Percentiles rank a stretch among this genome's conserved stretches.
Evolutionary conservation across 1,140 invertebrate genomes (phyloP).

Genomic region (Dendroctonus valens): DNA sequence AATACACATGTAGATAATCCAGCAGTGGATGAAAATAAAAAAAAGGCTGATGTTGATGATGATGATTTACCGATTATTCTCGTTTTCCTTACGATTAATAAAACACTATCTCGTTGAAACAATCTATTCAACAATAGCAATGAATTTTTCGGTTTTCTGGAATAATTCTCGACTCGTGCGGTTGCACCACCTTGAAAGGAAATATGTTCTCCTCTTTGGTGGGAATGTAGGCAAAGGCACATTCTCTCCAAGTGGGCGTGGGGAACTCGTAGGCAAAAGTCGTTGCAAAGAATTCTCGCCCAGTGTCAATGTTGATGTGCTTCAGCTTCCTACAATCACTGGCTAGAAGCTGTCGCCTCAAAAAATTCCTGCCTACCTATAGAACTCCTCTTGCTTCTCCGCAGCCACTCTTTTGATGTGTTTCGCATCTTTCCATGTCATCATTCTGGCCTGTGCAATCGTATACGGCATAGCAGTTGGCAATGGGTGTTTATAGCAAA

Average conservation of each 20-base stretch:
- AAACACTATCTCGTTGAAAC: neutral
- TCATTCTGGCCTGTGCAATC: conserved; percentile 7
- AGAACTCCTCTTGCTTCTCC: conserved; percentile 12
- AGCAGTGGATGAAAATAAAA: too few relatives aligned
- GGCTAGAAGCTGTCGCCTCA: neutral
- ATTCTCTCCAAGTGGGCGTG: conserved; percentile 41
- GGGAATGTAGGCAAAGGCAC: conserved; percentile 45
- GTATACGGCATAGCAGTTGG: conserved; percentile 22
- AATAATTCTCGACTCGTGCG: conserved; percentile 9
- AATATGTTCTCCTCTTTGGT: conserved; percentile 41
- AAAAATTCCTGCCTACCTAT: conserved; percentile 12
- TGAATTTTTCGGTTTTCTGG: conserved; percentile 15
- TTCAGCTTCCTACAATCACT: conserved; percentile 31
- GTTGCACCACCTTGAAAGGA: conserved; percentile 18
- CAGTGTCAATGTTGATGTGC: conserved; percentile 36
- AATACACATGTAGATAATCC: too few relatives aligned
- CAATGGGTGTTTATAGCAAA: conserved; percentile 22
- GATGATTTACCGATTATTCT: too few relatives aligned
- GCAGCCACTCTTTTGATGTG: conserved; percentile 16
- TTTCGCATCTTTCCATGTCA: conserved; percentile 30
- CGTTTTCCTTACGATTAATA: too few relatives aligned
- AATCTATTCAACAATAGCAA: conserved; percentile 21
- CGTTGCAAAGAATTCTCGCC: conserved; percentile 43
- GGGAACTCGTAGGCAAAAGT: conserved; percentile 43
- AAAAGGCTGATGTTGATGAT: too few relatives aligned